A percentile compares a stretch with the other conserved stretches of the same genome.
Evolutionary conservation across 2,113 vertebrate genomes (phyloP).

Genomic region (Marmota monax): DNA sequence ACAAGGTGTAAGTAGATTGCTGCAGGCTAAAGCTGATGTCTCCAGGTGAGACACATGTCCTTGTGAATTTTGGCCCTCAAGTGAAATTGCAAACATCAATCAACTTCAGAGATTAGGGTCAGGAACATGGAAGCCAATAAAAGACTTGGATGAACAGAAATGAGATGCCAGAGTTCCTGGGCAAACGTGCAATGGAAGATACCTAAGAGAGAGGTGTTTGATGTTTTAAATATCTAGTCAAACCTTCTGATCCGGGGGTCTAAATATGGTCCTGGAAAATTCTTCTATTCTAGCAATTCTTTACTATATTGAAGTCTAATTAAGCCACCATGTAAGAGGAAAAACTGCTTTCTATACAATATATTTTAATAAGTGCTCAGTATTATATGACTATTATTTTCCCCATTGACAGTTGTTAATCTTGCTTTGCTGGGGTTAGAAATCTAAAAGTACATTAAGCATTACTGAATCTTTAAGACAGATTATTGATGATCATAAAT

Average conservation of each 20-base stretch:
- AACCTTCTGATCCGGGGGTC: background rate
- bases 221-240: background rate
- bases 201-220: background rate
- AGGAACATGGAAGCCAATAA: slow-evolving; percentile 58
- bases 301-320: background rate
- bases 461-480: slow-evolving; percentile 76
- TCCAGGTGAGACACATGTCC: background rate
- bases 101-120: background rate
- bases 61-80: background rate
- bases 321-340: background rate
- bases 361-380: slow-evolving; percentile 53
- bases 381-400: background rate
- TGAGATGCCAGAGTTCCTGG: background rate
- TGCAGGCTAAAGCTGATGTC: background rate
- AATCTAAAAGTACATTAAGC: slow-evolving; percentile 53
- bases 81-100: background rate
- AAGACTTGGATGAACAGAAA: background rate
- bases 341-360: background rate
- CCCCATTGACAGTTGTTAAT: background rate
- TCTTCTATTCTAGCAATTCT: background rate
- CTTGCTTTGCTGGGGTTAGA: slow-evolving; percentile 38
- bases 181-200: background rate
- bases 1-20: background rate
- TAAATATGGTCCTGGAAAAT: background rate
- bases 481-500: slow-evolving; percentile 76